phyloP scores from a whole-genome alignment of 2,797 vertebrate genomes.

The Podargus strigoides region DNA sequence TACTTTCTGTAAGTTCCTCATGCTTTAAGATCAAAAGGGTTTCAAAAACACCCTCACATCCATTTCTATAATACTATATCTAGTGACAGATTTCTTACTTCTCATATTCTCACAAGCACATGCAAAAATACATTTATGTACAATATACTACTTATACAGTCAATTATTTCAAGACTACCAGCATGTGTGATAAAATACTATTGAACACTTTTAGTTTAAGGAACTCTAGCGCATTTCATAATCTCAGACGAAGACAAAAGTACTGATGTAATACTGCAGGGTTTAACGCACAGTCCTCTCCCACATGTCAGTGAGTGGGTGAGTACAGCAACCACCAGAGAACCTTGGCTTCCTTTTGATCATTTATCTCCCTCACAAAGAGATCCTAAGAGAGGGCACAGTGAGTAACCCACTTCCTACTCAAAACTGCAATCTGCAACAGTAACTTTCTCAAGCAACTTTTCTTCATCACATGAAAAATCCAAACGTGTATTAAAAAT shows the following conservation, averaged over 20 bases:
- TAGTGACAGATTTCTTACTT: background rate
- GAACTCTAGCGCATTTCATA: conserved; percentile 12
- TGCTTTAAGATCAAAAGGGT: background rate
- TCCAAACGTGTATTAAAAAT: background rate
- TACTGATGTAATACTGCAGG: conserved; percentile 1
- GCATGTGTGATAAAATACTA: background rate
- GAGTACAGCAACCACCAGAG: background rate
- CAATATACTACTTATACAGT: background rate
- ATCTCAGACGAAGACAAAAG: background rate
- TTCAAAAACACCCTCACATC: background rate
- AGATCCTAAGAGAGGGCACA: background rate
- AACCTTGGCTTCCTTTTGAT: conserved; percentile 39
- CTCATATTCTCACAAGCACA: background rate
- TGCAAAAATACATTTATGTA: background rate
- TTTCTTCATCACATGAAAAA: background rate
- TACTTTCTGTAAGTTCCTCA: background rate
- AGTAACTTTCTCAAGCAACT: background rate
- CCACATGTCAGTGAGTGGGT: background rate
- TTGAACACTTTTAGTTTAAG: background rate
- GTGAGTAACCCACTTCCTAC: conserved; percentile 39
- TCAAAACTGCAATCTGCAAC: background rate
- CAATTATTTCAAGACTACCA: background rate
- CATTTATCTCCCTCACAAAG: conserved; percentile 2
- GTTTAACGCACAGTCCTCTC: background rate
- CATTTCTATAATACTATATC: background rate